These are phyloP conservation scores for Leptothorax acervorum DNA, from an alignment of 2,888 invertebrate genomes.

Conservation along the genomic window DNA sequence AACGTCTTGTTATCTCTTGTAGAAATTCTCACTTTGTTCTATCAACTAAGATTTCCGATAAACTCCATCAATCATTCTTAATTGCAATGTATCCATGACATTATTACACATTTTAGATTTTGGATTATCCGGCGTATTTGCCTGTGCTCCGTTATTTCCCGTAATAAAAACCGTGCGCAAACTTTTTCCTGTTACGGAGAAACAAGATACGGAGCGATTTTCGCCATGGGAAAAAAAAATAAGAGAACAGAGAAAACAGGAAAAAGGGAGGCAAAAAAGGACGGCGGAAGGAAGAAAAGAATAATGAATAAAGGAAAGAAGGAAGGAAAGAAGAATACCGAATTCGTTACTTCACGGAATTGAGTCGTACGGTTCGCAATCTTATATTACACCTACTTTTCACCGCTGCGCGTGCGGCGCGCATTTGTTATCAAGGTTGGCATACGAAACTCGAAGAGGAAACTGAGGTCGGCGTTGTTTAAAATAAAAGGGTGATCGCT, in stretches of 20 bases:
- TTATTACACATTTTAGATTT: not conserved
- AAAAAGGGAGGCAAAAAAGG: not conserved
- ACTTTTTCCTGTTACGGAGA: slow-evolving; percentile 12
- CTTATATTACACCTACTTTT: slow-evolving; percentile 17
- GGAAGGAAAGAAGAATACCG: not conserved
- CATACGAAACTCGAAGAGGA: not conserved
- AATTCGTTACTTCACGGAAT: slow-evolving; percentile 38
- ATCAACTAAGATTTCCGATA: not conserved
- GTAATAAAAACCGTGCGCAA: slow-evolving; percentile 7
- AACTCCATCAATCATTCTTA: not conserved
- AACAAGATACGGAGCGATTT: not conserved
- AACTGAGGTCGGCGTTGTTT: slow-evolving; percentile 4
- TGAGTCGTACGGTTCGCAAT: slow-evolving; percentile 7
- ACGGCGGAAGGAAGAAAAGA: not conserved
- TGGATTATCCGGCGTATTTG: slow-evolving; percentile 10
- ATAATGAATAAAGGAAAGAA: slow-evolving; percentile 14
- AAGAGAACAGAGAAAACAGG: not conserved
- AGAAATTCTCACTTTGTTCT: not conserved
- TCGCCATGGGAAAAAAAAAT: not conserved
- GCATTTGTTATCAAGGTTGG: slow-evolving; percentile 20
- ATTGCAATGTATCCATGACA: not conserved
- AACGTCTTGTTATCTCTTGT: not conserved
- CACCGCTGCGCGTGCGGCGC: not conserved
- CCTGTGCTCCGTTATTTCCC: not conserved
- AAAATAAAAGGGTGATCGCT: slow-evolving; percentile 16